Evolutionary conservation across 2,113 vertebrate genomes (phyloP), one percentile per base, ranked within the genome.

Genomic region (Fukomys damarensis): DNA sequence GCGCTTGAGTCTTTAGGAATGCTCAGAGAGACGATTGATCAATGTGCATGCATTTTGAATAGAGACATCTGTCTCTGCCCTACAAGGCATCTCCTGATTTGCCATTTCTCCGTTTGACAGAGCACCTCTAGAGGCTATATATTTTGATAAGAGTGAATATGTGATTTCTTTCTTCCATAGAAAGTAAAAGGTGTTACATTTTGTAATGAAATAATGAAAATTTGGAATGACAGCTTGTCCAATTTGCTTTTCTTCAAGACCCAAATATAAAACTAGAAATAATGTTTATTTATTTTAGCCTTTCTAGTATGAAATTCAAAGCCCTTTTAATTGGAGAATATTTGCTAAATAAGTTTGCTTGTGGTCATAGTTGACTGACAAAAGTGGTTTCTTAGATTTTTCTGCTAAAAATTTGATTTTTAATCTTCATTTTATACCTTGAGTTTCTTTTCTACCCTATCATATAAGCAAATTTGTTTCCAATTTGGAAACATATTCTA

Each of bases 161-260:
- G 30, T 80, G 38, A 88, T 74, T 90, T 66, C 83, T 92, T 74
- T 52, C 59, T 77, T 68, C 12, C 61, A 56, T 52, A 46, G 68
- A 87, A 90, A 95, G 20, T 88, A 59, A 77, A 56, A 54, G 41
- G 32, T 85, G 17, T 56, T 96, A 83, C 24, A 86, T 86, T 96
- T 95, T 88, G 63, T 93, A 94, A 95, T 88, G 85, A 92, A 94
- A 94, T 95, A 88, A 93, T 77, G 70, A 95, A 88, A 76, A 89
- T 38, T 65, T 92, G 70, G 65, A 94, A 83, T 89, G 87, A 65
- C 24, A 96, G n/a, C 30, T 96, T 92, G 43, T 87, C 88, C 26
- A 80, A 70, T 84, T 88, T 95, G 24, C 61, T 77, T 92, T 96
- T 70, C 58, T 85, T 89, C 7, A 43, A 32, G 77, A 92, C 58